Conservation (phyloP, 2,888 invertebrate species). For the Protonemura montana region DNA sequence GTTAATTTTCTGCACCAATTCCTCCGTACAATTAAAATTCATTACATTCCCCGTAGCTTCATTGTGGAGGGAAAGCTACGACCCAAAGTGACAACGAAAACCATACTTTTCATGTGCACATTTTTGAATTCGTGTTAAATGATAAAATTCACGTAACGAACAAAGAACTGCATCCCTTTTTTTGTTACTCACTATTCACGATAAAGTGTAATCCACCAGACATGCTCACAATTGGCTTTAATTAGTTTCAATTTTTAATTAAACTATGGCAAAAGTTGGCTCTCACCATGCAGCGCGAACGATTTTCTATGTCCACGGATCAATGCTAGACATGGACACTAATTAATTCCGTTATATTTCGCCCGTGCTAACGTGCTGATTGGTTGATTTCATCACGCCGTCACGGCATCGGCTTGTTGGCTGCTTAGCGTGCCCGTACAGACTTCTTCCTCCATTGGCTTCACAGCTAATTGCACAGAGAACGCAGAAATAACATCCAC, state of each 20-base stretch:
- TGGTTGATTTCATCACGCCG: slow-evolving; percentile 24
- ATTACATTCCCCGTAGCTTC: neutral
- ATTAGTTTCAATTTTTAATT: slow-evolving; percentile 3
- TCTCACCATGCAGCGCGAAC: neutral
- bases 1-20: too few species aligned
- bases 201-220: neutral
- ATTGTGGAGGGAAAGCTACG: neutral
- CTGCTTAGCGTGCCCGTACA: neutral
- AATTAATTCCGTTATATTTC: neutral
- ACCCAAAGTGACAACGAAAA: neutral
- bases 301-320: neutral
- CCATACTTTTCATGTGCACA: neutral
- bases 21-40: neutral
- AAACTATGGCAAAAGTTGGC: neutral
- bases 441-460: neutral
- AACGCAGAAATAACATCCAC: neutral
- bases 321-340: neutral
- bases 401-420: neutral
- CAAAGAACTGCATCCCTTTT: neutral
- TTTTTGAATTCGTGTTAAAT: neutral
- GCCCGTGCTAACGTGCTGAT: slow-evolving; percentile 23
- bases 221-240: neutral
- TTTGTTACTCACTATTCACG: neutral
- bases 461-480: too few species aligned
- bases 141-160: neutral